phyloP scores from a whole-genome alignment of 1,140 invertebrate species.

The Reticulitermes speratus region DNA sequence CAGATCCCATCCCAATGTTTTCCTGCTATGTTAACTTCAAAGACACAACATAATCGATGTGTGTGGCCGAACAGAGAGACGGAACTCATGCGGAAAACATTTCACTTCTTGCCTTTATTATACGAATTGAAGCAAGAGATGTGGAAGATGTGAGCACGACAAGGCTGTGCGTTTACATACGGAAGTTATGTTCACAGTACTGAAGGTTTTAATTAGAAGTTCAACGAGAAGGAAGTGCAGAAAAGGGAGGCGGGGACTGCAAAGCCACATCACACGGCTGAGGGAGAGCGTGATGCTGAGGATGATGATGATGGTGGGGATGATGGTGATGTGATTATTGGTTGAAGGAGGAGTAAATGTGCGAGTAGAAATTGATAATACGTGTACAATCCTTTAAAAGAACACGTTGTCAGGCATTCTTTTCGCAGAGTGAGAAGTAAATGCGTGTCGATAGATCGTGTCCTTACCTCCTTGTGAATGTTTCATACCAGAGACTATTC shows the following conservation, averaged over 20 bases:
- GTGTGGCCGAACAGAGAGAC: not conserved
- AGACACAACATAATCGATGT: not conserved
- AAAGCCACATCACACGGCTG: not conserved
- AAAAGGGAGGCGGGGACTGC: not conserved
- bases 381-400: not conserved
- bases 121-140: not conserved
- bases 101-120: not conserved
- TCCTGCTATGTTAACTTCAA: not conserved
- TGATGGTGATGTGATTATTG: not conserved
- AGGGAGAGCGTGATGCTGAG: not conserved
- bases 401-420: too few species aligned
- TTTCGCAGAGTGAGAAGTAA: too few species aligned
- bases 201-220: constrained; percentile 1
- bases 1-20: not conserved
- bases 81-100: not conserved
- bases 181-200: not conserved
- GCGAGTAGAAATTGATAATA: not conserved
- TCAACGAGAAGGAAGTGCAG: not conserved
- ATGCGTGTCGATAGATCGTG: too few species aligned
- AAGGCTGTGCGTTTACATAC: not conserved
- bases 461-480: too few species aligned
- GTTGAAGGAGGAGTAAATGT: not conserved
- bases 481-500: too few species aligned
- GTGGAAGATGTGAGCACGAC: not conserved
- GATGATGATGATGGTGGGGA: not conserved